Conservation (phyloP, 2,888 invertebrate genomes). For the Ochropleura plecta region DNA sequence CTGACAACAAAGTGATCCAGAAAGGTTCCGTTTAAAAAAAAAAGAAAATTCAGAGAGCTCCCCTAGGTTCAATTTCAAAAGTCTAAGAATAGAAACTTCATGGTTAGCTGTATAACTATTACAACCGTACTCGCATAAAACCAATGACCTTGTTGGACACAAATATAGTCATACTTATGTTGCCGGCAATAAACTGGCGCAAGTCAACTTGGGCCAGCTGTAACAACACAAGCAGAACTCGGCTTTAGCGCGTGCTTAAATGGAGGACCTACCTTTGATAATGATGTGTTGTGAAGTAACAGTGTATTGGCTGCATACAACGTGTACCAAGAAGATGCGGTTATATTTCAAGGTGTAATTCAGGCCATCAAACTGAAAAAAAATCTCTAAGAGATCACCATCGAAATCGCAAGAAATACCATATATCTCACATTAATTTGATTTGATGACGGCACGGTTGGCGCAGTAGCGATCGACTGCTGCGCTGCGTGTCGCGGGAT, state of each 20-base stretch:
- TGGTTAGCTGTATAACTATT: background rate
- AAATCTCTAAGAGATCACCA: too few relatives aligned
- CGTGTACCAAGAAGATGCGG: too few relatives aligned
- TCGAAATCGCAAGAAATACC: too few relatives aligned
- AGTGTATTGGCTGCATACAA: conserved; percentile 25
- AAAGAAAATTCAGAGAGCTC: background rate
- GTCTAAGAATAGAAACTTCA: background rate
- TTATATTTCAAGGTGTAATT: too few relatives aligned
- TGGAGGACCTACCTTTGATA: conserved; percentile 41
- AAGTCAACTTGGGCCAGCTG: conserved; percentile 71
- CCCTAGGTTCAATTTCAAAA: background rate
- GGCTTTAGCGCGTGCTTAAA: conserved; percentile 54
- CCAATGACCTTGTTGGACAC: conserved; percentile 65
- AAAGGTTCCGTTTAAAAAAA: too few relatives aligned
- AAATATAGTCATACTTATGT: conserved; percentile 60
- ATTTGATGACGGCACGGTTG: too few relatives aligned
- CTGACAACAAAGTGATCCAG: too few relatives aligned
- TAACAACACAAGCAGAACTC: conserved; percentile 71
- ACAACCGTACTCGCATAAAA: conserved; percentile 24
- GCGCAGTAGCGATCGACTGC: too few relatives aligned
- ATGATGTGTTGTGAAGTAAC: conserved; percentile 17
- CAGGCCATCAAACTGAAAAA: too few relatives aligned
- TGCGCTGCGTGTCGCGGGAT: too few relatives aligned
- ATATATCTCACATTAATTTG: too few relatives aligned
- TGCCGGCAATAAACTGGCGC: conserved; percentile 70